Percentiles rank a stretch among this genome's conserved stretches.
Conservation (phyloP, 2,113 vertebrate species). For the Callionymus lyra region DNA sequence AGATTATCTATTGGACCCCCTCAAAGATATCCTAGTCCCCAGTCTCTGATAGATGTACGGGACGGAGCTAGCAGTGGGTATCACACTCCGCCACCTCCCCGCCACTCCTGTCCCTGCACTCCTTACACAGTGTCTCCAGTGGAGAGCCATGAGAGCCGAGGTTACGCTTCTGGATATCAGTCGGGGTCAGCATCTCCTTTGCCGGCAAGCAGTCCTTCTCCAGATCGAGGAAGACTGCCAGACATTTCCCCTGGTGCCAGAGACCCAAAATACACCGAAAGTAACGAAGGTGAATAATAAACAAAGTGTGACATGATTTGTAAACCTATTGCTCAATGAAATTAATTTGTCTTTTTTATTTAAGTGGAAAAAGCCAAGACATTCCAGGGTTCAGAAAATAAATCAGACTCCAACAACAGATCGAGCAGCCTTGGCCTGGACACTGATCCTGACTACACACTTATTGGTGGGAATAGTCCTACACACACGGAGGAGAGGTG, state of each 20-base stretch:
- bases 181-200: conserved; percentile 61
- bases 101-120: conserved; percentile 60
- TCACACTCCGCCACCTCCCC: conserved; percentile 53
- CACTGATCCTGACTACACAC: conserved; percentile 64
- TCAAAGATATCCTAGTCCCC: conserved; percentile 49
- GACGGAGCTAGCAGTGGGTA: conserved; percentile 65
- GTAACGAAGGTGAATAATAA: conserved; percentile 36
- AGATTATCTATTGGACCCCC: conserved; percentile 35
- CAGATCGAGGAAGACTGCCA: conserved; percentile 32
- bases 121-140: conserved; percentile 54
- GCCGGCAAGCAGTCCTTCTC: conserved; percentile 43
- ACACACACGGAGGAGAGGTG: conserved; percentile 70
- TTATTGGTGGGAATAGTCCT: conserved; percentile 71
- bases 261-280: conserved; percentile 24
- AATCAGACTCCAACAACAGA: conserved; percentile 41
- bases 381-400: conserved; percentile 52
- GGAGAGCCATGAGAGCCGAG: conserved; percentile 58
- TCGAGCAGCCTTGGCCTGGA: conserved; percentile 40
- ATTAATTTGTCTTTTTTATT: conserved; percentile 4
- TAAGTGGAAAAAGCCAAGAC: conserved; percentile 24
- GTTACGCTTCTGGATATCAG: conserved; percentile 63
- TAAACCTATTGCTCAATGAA: not conserved
- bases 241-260: conserved; percentile 15
- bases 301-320: not conserved
- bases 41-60: conserved; percentile 57